Evolutionary conservation across 1,140 invertebrate species (phyloP).

Genomic region (Popillia japonica): DNA sequence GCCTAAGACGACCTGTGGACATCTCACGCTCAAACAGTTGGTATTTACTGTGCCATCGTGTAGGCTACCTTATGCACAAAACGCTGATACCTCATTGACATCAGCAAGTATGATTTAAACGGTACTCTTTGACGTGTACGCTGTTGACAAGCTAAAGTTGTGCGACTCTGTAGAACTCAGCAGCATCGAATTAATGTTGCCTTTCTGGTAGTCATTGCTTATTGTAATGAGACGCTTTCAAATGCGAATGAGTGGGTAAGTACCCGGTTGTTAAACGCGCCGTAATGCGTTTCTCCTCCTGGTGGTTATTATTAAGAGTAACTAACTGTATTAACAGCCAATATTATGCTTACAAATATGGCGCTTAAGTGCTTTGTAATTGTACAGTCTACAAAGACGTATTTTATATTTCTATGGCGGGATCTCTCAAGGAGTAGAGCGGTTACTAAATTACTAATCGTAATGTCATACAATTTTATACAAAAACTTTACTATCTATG

Average conservation of each 20-base stretch:
- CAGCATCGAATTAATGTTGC: not conserved
- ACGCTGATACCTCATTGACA: constrained; percentile 8
- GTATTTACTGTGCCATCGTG: too few species aligned
- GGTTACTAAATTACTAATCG: too few species aligned
- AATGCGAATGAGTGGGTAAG: constrained; percentile 1
- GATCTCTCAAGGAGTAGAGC: too few species aligned
- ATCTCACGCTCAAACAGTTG: not conserved
- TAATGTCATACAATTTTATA: too few species aligned
- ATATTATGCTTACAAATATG: not conserved
- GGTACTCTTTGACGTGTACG: not conserved
- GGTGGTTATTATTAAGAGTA: not conserved
- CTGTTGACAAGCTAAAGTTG: not conserved
- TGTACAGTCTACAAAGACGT: too few species aligned
- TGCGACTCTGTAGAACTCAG: not conserved
- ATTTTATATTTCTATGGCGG: too few species aligned
- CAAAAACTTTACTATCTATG: too few species aligned
- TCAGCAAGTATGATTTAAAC: not conserved
- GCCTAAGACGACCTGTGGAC: not conserved
- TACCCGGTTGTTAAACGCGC: not conserved
- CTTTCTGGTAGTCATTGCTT: not conserved
- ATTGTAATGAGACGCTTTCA: constrained; percentile 6
- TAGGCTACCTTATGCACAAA: not conserved
- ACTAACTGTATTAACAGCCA: not conserved
- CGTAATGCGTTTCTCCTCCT: not conserved
- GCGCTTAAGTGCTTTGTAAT: too few species aligned